Percentiles rank a stretch among this genome's conserved stretches.
These are phyloP conservation scores for Tyto alba DNA, from an alignment of 2,113 vertebrate genomes.

Conservation along the genomic window DNA sequence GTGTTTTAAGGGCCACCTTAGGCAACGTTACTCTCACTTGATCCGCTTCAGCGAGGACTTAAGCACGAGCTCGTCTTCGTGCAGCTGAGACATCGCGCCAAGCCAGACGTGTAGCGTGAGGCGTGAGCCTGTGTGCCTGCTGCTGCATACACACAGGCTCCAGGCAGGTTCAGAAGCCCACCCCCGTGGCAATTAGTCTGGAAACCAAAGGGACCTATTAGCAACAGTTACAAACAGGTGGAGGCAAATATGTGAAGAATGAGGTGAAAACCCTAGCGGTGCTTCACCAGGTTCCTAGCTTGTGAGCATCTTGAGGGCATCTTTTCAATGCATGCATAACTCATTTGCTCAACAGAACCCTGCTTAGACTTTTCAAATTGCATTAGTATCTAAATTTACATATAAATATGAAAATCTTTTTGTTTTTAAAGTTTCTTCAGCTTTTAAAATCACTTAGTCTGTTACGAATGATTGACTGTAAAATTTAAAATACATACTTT, in stretches of 20 bases:
- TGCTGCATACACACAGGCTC: not conserved
- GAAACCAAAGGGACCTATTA: not conserved
- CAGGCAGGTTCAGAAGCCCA: not conserved
- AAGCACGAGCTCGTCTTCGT: not conserved
- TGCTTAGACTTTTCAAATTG: not conserved
- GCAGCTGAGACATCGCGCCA: not conserved
- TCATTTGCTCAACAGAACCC: not conserved
- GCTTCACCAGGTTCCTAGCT: not conserved
- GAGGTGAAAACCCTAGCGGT: not conserved
- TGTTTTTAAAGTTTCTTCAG: not conserved
- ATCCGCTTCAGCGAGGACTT: not conserved
- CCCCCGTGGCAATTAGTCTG: not conserved
- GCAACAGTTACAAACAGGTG: not conserved
- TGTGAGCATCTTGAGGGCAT: not conserved
- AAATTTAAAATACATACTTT: not conserved
- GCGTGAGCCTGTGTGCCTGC: not conserved
- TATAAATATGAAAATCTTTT: not conserved
- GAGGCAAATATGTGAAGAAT: not conserved
- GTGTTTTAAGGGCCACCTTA: not conserved
- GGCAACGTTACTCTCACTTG: fast-evolving
- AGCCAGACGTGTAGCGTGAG: fast-evolving
- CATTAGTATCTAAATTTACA: not conserved
- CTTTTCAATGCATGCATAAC: not conserved
- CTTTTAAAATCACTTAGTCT: not conserved
- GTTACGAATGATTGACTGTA: not conserved